Conservation (phyloP, 2,113 vertebrate genomes). For the Diglossa brunneiventris region DNA sequence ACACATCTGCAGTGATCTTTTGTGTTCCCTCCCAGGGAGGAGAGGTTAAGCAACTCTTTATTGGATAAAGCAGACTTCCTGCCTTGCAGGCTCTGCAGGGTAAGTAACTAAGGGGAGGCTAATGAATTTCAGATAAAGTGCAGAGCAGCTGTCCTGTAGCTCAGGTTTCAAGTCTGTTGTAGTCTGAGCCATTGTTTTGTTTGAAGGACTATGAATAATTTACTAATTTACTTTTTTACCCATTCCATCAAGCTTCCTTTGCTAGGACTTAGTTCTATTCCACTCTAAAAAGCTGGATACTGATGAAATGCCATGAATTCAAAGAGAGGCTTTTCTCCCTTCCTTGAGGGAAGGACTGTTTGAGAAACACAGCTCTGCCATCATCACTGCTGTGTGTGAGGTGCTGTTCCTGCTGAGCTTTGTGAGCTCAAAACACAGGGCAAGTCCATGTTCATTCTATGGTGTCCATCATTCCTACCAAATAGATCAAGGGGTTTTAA, state of each 20-base stretch:
- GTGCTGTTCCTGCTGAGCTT: neutral
- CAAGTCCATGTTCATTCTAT: neutral
- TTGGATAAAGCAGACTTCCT: neutral
- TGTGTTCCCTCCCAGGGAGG: neutral
- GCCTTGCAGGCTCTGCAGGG: neutral
- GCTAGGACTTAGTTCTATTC: neutral
- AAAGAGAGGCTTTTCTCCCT: neutral
- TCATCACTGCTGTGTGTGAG: neutral
- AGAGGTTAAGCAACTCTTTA: neutral
- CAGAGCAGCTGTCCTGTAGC: neutral
- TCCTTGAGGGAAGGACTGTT: neutral
- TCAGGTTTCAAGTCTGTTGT: neutral
- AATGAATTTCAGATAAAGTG: slow-evolving; percentile 10
- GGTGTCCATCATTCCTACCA: neutral
- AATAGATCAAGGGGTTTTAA: neutral
- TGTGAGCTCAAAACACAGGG: neutral
- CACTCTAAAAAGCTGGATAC: rapidly evolving
- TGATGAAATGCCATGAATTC: neutral
- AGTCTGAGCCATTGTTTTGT: neutral
- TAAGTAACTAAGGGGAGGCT: neutral
- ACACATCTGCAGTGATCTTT: neutral
- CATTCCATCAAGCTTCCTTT: neutral
- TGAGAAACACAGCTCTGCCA: rapidly evolving
- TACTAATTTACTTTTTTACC: slow-evolving; percentile 3
- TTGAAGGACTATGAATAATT: slow-evolving; percentile 15